Evolutionary conservation across 1,140 invertebrate species (phyloP), one percentile per base, ranked within the genome.

Genomic region (Liolophura sinensis): DNA sequence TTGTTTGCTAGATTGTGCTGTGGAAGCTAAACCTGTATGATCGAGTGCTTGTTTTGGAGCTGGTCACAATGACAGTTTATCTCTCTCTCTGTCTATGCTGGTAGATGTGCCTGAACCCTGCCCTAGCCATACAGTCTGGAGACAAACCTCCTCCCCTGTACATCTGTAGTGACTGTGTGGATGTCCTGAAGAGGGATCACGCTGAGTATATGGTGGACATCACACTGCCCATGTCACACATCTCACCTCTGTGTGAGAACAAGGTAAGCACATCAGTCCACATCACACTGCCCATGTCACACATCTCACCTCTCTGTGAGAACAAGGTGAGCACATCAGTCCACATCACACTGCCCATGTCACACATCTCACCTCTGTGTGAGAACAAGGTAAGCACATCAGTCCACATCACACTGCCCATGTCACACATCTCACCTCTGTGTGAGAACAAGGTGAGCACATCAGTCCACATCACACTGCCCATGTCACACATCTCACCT

Each of bases 391-490:
- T 89, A 15, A 94, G 82, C 91, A 95, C 81, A 89, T 94, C 31
- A 75, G 91, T 93, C 75, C 95, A 97, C 82, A 92, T 98, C 73
- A 87, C 97, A 57, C 93, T 95, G 84, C 96, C 96, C 0, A 95
- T 96, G 89, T 93, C 94, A 79, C 93, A 95, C 87, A 92, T 96
- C 15, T 94, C 94, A 1, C 92, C 94, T 87, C 90, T 93, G 60
- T 99, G 97, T 84, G 97, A 99, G 85, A 98, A 98, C 83, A 98
- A 98, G 88, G 94, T 95, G 84, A 73, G 27, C 91, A 95, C 81
- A 89, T 94, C 31, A 75, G 91, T 93, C 75, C 95, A 97, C 82
- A 92, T 98, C 73, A 87, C 97, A 58, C 93, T 95, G 84, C 96
- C 96, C 0, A 95, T 96, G 89, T 93, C 94, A 79, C 93, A 95